Conservation (phyloP, 2,888 invertebrate species). For the Phortica magna region DNA sequence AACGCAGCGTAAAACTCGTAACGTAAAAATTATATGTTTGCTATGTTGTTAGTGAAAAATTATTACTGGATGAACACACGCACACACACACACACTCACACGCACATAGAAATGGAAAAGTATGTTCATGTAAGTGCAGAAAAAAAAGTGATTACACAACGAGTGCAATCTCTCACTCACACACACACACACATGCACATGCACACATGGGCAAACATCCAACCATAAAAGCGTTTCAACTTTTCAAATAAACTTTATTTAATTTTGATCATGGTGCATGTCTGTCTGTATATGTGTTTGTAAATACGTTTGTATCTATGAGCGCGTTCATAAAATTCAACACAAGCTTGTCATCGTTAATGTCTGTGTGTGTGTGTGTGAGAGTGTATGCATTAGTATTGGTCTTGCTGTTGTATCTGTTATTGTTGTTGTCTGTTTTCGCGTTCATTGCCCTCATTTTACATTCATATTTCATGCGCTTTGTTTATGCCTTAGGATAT, state of each 20-base stretch:
- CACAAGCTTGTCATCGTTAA: neutral
- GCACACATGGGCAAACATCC: conserved; percentile 14
- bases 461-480: conserved; percentile 44
- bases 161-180: neutral
- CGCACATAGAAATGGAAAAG: conserved; percentile 14
- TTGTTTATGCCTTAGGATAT: conserved; percentile 59
- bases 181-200: neutral
- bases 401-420: neutral
- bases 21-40: conserved; percentile 47
- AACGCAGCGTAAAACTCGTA: conserved; percentile 34
- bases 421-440: conserved; percentile 54
- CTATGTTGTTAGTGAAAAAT: conserved; percentile 52
- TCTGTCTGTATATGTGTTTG: conserved; percentile 41
- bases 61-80: conserved; percentile 35
- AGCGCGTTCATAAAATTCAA: neutral
- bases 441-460: conserved; percentile 67
- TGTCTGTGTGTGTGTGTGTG: neutral
- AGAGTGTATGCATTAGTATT: neutral
- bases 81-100: conserved; percentile 19
- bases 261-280: conserved; percentile 46
- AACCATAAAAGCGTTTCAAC: conserved; percentile 55
- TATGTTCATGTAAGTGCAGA: conserved; percentile 18
- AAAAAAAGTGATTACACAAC: conserved; percentile 5
- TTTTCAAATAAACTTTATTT: conserved; percentile 67
- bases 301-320: neutral